phyloP scores from a whole-genome alignment of 2,888 invertebrate species.

The Cheiracanthium punctorium region DNA sequence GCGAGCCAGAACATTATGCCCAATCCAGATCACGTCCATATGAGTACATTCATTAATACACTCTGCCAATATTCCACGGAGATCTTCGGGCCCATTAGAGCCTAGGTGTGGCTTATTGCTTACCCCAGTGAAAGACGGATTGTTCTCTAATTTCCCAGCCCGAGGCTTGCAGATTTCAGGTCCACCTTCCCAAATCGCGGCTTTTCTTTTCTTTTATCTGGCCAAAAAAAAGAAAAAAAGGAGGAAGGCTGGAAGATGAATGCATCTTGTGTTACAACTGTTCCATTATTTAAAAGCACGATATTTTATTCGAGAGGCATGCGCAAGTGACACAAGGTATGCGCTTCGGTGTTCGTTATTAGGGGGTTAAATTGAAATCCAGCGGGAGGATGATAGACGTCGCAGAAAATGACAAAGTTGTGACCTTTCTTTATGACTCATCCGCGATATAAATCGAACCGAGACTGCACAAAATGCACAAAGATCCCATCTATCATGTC shows the following conservation, averaged over 20 bases:
- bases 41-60: slow-evolving; percentile 47
- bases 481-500: background rate
- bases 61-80: slow-evolving; percentile 24
- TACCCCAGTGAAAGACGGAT: slow-evolving; percentile 41
- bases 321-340: slow-evolving; percentile 14
- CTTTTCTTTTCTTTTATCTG: slow-evolving; percentile 23
- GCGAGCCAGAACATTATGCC: background rate
- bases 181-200: slow-evolving; percentile 28
- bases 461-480: background rate
- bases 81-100: slow-evolving; percentile 43
- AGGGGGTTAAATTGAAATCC: slow-evolving; percentile 16
- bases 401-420: background rate
- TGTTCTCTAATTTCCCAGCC: slow-evolving; percentile 58
- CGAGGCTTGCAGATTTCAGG: background rate
- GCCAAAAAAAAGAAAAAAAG: too few species aligned
- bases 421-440: background rate
- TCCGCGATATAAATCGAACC: slow-evolving; percentile 6
- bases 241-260: slow-evolving; percentile 9
- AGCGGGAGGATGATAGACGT: slow-evolving; percentile 1
- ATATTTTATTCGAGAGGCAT: slow-evolving; percentile 11
- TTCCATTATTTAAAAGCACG: slow-evolving; percentile 27
- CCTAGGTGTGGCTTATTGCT: slow-evolving; percentile 63
- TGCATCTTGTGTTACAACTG: slow-evolving; percentile 18
- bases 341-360: slow-evolving; percentile 3
- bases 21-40: slow-evolving; percentile 17